Percentiles rank a stretch among this genome's conserved stretches.
Conservation (phyloP, 2,888 invertebrate genomes). For the Mythimna albipuncta region DNA sequence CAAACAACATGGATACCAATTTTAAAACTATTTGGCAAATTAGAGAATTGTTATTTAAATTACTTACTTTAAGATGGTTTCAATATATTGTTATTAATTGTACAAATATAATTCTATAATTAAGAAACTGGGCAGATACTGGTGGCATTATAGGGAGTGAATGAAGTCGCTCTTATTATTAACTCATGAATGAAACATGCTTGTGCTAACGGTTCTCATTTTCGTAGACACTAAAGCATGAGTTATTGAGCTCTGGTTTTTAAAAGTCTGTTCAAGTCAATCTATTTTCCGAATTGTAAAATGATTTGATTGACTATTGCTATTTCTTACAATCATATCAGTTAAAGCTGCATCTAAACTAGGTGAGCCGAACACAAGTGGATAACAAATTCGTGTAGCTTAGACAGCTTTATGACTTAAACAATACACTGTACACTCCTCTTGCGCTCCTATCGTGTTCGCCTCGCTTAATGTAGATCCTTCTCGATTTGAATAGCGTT, state of each 20-base stretch:
- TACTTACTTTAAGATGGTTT: neutral
- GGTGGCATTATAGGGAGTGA: neutral
- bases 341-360: neutral
- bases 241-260: slow-evolving; percentile 9
- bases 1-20: neutral
- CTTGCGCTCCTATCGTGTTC: neutral
- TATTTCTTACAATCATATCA: slow-evolving; percentile 1
- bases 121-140: neutral
- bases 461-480: neutral
- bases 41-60: neutral
- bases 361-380: neutral
- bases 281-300: neutral
- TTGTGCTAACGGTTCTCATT: slow-evolving; percentile 38
- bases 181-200: slow-evolving; percentile 28
- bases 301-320: slow-evolving; percentile 12
- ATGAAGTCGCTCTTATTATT: neutral
- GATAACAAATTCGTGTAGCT: neutral
- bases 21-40: slow-evolving; percentile 1
- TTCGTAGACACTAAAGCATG: slow-evolving; percentile 40
- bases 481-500: neutral
- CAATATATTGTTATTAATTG: neutral
- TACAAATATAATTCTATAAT: slow-evolving; percentile 17
- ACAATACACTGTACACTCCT: neutral
- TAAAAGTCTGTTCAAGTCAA: slow-evolving; percentile 3
- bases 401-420: neutral